These are phyloP conservation scores for Andrena bucephala DNA, from an alignment of 2,888 invertebrate genomes.

Conservation along the genomic window DNA sequence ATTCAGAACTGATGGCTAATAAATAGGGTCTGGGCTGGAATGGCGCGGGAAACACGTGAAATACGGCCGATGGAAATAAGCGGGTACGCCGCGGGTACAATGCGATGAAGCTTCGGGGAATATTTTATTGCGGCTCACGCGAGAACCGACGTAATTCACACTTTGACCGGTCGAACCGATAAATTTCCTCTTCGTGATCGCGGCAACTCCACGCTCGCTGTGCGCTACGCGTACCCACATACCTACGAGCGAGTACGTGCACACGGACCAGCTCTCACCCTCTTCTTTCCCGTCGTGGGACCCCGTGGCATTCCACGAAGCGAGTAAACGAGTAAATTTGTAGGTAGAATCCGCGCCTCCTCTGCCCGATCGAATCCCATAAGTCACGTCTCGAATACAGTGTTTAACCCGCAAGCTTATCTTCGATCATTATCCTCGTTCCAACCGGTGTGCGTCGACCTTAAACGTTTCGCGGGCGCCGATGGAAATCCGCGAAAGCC, in stretches of 20 bases:
- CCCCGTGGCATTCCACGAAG: slow-evolving; percentile 67
- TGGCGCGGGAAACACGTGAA: slow-evolving; percentile 40
- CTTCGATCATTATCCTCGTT: slow-evolving; percentile 64
- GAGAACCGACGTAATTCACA: slow-evolving; percentile 64
- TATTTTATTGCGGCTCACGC: slow-evolving; percentile 57
- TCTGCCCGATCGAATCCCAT: slow-evolving; percentile 66
- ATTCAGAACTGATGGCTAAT: background rate
- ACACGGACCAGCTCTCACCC: background rate
- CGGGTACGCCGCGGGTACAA: slow-evolving; percentile 34
- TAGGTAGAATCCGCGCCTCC: slow-evolving; percentile 67
- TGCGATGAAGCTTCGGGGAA: slow-evolving; percentile 52
- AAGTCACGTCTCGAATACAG: slow-evolving; percentile 72
- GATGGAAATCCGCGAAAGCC: slow-evolving; percentile 30
- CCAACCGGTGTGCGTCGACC: slow-evolving; percentile 20
- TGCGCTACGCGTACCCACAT: too few species aligned
- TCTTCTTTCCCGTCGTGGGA: slow-evolving; percentile 52
- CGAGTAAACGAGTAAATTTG: slow-evolving; percentile 74
- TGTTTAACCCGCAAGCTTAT: slow-evolving; percentile 69
- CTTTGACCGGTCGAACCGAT: slow-evolving; percentile 63
- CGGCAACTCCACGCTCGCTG: slow-evolving; percentile 5
- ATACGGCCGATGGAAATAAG: slow-evolving; percentile 54
- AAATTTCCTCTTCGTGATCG: slow-evolving; percentile 61
- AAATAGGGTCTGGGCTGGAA: slow-evolving; percentile 18
- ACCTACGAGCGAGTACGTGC: background rate
- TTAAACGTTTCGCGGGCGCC: slow-evolving; percentile 33